A percentile compares a stretch with the other conserved stretches of the same genome.
These are phyloP conservation scores for Morpho deidamia DNA, from an alignment of 2,888 invertebrate species.

Conservation along the genomic window DNA sequence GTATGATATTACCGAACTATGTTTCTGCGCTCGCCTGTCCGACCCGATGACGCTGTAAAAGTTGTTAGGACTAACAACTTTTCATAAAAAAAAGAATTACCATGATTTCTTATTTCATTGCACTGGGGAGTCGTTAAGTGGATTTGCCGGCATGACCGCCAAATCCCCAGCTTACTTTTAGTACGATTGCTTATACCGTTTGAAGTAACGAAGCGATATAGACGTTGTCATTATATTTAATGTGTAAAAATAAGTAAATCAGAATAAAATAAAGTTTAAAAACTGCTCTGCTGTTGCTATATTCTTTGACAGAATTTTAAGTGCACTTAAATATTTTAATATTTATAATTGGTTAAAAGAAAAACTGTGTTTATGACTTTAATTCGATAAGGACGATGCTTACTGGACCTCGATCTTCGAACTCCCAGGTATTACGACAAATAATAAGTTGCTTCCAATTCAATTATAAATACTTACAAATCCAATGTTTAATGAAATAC, in stretches of 20 bases:
- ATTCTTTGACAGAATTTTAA: no score
- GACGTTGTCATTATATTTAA: neutral
- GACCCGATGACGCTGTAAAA: neutral
- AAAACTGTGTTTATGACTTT: no score
- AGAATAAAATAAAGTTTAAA: no score
- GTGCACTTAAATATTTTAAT: no score
- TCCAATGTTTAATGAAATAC: no score
- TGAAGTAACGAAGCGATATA: neutral
- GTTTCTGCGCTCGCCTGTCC: no score
- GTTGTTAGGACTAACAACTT: neutral
- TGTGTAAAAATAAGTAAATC: neutral
- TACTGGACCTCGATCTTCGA: neutral
- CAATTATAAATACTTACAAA: neutral
- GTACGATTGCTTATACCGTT: conserved; percentile 2
- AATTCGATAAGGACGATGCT: neutral
- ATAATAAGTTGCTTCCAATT: no score
- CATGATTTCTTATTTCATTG: conserved; percentile 1
- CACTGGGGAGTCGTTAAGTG: conserved; percentile 1
- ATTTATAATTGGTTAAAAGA: no score
- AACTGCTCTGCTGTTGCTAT: no score
- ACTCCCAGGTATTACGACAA: neutral
- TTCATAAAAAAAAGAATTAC: neutral
- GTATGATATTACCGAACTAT: no score
- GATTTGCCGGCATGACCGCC: conserved; percentile 1
- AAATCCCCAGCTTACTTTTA: neutral